Percentiles rank a stretch among this genome's conserved stretches.
These are phyloP conservation scores for Chamaea fasciata DNA, from an alignment of 2,113 vertebrate species.

Conservation along the genomic window DNA sequence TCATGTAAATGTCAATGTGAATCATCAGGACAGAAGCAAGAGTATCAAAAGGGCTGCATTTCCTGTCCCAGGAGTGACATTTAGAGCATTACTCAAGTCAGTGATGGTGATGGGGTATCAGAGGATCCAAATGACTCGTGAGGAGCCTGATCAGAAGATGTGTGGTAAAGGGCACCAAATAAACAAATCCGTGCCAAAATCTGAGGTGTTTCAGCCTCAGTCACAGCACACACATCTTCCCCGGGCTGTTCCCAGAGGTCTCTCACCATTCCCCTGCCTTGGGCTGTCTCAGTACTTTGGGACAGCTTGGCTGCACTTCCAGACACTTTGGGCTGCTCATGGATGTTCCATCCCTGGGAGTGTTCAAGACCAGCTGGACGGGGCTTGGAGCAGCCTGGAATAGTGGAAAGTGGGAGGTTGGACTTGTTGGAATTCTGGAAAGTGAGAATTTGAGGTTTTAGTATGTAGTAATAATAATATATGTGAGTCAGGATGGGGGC, in stretches of 20 bases:
- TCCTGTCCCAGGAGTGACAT: conserved; percentile 38
- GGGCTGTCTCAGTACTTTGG: fast-evolving
- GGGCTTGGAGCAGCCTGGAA: neutral
- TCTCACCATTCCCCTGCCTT: neutral
- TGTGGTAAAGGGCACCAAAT: neutral
- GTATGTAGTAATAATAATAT: too few relatives aligned
- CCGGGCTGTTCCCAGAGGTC: neutral
- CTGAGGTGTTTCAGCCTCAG: neutral
- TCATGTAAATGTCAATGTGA: conserved; percentile 48
- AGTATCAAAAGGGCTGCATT: neutral
- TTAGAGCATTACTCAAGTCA: neutral
- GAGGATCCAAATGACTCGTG: neutral
- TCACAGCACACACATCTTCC: neutral
- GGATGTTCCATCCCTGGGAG: neutral
- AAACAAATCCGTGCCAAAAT: neutral
- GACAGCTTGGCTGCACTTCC: neutral
- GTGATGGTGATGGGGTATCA: neutral
- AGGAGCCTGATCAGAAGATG: neutral
- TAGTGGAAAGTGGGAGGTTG: neutral
- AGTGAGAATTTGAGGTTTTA: too few relatives aligned
- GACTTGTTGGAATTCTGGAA: too few relatives aligned
- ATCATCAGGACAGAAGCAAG: conserved; percentile 24
- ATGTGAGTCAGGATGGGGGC: too few relatives aligned
- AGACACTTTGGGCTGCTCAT: neutral
- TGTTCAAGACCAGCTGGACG: fast-evolving